Base-by-base conservation (phyloP, 1,140 invertebrate genomes). In the Halictus rubicundus region DNA sequence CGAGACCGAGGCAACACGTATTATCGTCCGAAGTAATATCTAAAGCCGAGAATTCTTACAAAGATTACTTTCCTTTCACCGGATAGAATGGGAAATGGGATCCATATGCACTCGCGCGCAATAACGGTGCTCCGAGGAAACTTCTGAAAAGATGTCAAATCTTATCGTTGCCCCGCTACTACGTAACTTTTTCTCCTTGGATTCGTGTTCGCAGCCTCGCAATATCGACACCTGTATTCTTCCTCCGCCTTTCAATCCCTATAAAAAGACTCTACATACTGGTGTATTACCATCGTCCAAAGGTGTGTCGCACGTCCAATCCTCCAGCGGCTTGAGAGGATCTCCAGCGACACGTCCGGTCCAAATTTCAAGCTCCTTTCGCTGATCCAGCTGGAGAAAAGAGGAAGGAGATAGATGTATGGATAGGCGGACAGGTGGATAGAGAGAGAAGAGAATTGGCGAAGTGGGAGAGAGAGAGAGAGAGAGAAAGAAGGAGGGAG, bases 341-440 rank as follows among this genome's bases (percentile, higher is more conserved):
- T 63, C 25, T 54, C 27, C 14, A 32, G n/a, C 37, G 49, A 60
- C 69, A 27, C 42, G 46, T 46, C 27, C 54, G 25, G 42, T 19
- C 3, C 37, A 39, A 66, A 83, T 83, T 84, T 69, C 19, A 14
- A 21, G 57, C 64, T 79, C 25, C 25, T 69, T 70, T n/a, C 65
- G 49, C 66, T 83, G 32, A 57, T 57, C 54, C 54, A 57, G 14
- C 49, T 52, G 49, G 19, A 57, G 19, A n/a, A 57, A 57, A 57
- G 54, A 57, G 49, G 19, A 52, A 52, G 16, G 16, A 52, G 49
- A 52, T 21, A 52, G 19, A 52, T 49, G 16, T 49, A 49, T 14
- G 46, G 46, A 14, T 14, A 1, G 10, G 16, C 19, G 19, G 49
- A 21, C 19, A 52, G 49, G 2, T 16, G 49, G 6, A 52, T 52